phyloP scores from a whole-genome alignment of 2,888 invertebrate species.

The Priocnemis perturbator region DNA sequence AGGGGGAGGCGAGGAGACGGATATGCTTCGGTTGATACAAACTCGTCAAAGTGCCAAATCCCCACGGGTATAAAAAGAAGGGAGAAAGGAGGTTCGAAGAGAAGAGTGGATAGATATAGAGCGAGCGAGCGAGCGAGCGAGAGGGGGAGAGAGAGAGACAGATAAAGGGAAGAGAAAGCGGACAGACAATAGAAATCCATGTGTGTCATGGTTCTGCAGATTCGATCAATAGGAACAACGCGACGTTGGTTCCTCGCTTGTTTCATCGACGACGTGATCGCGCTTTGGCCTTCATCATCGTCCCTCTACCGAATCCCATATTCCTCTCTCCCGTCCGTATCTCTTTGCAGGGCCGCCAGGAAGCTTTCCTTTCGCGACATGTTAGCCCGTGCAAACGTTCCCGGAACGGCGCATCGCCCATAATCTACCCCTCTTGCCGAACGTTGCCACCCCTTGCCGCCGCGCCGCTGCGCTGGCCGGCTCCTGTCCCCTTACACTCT shows the following conservation, averaged over 20 bases:
- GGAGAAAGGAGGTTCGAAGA: conserved; percentile 5
- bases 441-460: conserved; percentile 1
- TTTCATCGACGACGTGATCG: conserved; percentile 28
- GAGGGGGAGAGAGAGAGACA: not conserved
- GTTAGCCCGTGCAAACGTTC: no score
- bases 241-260: conserved; percentile 48
- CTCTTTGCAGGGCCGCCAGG: no score
- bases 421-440: not conserved
- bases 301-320: no score
- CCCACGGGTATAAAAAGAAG: conserved; percentile 38
- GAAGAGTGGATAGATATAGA: not conserved
- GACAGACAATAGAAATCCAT: not conserved
- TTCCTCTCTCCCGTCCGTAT: no score
- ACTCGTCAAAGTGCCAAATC: conserved; percentile 58
- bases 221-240: conserved; percentile 52
- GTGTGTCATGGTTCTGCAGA: conserved; percentile 29
- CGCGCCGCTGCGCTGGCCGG: not conserved
- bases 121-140: not conserved
- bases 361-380: no score
- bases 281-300: no score
- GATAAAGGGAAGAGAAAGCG: not conserved
- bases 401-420: no score
- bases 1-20: conserved; percentile 2
- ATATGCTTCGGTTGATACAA: conserved; percentile 39
- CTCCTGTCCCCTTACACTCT: not conserved